phyloP scores from a whole-genome alignment of 2,888 invertebrate species.

The Linyphia triangularis region DNA sequence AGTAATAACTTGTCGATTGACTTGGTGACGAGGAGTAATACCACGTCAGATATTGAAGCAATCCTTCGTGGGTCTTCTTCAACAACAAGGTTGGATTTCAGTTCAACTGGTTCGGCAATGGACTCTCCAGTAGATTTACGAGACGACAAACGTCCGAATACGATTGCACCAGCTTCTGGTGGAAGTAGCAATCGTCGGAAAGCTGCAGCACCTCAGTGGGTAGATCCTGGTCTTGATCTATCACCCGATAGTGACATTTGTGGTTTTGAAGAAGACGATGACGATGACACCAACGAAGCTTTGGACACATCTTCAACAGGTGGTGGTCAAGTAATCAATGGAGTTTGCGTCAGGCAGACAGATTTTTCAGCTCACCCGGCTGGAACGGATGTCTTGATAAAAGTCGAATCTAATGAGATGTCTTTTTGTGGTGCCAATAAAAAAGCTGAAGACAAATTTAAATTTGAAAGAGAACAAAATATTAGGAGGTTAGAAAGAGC shows the following conservation, averaged over 20 bases:
- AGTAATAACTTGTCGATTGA: slow-evolving; percentile 15
- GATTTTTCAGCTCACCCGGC: slow-evolving; percentile 84
- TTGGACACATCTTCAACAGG: slow-evolving; percentile 80
- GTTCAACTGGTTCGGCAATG: neutral
- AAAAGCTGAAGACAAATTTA: slow-evolving; percentile 53
- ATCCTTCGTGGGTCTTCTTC: slow-evolving; percentile 29
- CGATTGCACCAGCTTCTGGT: neutral
- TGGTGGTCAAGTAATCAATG: slow-evolving; percentile 67
- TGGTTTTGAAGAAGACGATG: slow-evolving; percentile 77
- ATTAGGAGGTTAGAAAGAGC: slow-evolving; percentile 75
- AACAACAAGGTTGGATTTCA: slow-evolving; percentile 28
- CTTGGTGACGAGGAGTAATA: slow-evolving; percentile 12
- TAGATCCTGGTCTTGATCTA: slow-evolving; percentile 87
- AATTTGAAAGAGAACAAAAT: slow-evolving; percentile 70
- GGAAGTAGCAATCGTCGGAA: slow-evolving; percentile 84
- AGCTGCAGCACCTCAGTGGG: slow-evolving; percentile 98
- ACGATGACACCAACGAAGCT: slow-evolving; percentile 78
- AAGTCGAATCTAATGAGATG: slow-evolving; percentile 83
- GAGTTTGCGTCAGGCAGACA: slow-evolving; percentile 72
- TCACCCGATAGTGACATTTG: slow-evolving; percentile 78
- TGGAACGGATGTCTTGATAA: slow-evolving; percentile 86
- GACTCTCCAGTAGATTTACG: slow-evolving; percentile 63
- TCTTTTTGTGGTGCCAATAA: slow-evolving; percentile 79
- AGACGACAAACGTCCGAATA: slow-evolving; percentile 45
- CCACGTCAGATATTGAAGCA: slow-evolving; percentile 51